Conservation (phyloP, 37 sponge, comb jelly and placozoan genomes). For the Cliona cf. orientalis region DNA sequence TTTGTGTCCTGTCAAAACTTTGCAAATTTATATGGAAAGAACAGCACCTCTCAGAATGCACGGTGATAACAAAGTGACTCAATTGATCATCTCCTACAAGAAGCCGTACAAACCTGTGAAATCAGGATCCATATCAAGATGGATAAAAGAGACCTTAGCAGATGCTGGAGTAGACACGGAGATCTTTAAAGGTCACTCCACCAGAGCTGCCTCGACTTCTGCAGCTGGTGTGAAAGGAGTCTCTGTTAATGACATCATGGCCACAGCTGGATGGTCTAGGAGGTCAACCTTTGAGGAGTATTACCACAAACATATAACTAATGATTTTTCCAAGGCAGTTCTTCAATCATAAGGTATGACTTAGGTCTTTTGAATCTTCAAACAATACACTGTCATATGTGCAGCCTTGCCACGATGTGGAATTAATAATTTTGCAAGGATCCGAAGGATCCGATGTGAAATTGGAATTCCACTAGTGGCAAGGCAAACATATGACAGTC, state of each 20-base stretch:
- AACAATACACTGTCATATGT: no score
- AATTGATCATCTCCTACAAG: conserved; percentile 24
- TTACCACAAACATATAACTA: no score
- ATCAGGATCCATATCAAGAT: conserved; percentile 8
- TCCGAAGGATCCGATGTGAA: no score
- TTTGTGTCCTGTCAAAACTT: not conserved
- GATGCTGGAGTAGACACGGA: conserved; percentile 39
- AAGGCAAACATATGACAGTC: no score
- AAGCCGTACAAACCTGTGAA: conserved; percentile 24
- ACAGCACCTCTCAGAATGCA: not conserved
- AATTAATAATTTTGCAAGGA: no score
- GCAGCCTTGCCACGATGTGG: no score
- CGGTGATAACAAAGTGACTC: not conserved
- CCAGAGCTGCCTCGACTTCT: conserved; percentile 35
- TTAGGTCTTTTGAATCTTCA: no score
- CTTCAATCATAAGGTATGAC: no score
- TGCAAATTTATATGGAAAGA: not conserved
- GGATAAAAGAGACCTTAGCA: conserved; percentile 6
- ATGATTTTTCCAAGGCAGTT: no score
- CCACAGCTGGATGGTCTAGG: conserved; percentile 11
- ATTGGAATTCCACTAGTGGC: no score
- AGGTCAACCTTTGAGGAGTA: conserved; percentile 12
- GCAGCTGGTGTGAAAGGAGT: conserved; percentile 17
- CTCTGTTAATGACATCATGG: conserved; percentile 18
- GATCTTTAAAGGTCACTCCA: conserved; percentile 34